Base-by-base conservation (phyloP, 1,140 invertebrate species). In the Zelostemma sp. region DNA sequence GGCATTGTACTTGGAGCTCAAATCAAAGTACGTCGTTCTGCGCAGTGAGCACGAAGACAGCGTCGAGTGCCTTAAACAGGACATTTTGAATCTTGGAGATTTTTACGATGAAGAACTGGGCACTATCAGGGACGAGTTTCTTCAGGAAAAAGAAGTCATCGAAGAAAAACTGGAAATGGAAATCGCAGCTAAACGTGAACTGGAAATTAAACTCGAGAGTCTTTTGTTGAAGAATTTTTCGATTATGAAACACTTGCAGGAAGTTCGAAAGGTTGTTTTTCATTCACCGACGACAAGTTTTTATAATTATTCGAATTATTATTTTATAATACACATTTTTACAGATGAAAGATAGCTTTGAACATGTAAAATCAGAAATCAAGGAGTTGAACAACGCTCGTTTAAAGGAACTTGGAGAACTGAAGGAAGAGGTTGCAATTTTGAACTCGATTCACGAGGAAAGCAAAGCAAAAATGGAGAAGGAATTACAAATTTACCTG, bases 371-470 rank as follows among this genome's bases (percentile, higher is more conserved):
- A 48, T 55, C 66, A 19, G 45, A 82, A 77, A 45, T 62, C 0
- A 75, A 25, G 31, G 65, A 67, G 21, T 59, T 33, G 15, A 55
- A 76, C 15, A 48, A 50, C 1, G 67, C 74, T 11, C 45, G 63
- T 5, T 55, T 78, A 51, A 48, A 60, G 8, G 66, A 81, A 63
- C 49, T 80, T 19, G 71, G 80, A 17, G 28, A 57, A 12, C 56
- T 68, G 3, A 68, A 78, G 12, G 31, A 63, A n/a, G 71, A 61
- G 21, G 64, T 74, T 43, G 25, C 12, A 0, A 49, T 49, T 60
- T 72, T 11, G 76, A 84, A 46, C 61, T 82, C n/a, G 72, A 76
- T 31, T 53, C 51, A n/a, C 31, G 74, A 9, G 63, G 59, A n/a
- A 72, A 72, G 33, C 3, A 8, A 25, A 8, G 21, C 8, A 53